These are phyloP conservation scores for Entelurus aequoreus DNA, from an alignment of 2,113 vertebrate genomes.

Conservation along the genomic window DNA sequence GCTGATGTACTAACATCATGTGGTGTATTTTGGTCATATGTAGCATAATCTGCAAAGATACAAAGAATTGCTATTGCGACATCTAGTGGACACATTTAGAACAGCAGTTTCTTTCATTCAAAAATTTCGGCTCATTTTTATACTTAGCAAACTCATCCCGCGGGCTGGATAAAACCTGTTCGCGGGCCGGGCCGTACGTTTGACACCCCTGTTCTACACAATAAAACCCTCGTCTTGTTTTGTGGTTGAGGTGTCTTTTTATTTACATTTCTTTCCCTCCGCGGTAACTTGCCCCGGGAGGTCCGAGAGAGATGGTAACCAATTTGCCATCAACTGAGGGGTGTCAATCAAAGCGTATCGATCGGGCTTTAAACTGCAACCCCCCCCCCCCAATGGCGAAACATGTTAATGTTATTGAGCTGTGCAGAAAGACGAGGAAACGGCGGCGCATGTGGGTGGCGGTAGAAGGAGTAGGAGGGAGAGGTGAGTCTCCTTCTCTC, in stretches of 20 bases:
- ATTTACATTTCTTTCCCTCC: constrained; percentile 22
- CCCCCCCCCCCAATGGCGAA: constrained; percentile 43
- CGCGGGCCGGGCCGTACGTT: no score
- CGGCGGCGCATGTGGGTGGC: constrained; percentile 28
- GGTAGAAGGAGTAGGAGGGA: constrained; percentile 23
- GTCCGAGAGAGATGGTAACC: constrained; percentile 38
- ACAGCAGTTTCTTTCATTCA: no score
- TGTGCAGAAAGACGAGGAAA: constrained; percentile 30
- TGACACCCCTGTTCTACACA: no score
- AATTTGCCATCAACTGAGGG: constrained; percentile 61
- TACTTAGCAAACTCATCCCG: no score
- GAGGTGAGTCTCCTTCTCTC: constrained; percentile 35
- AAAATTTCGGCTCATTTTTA: no score
- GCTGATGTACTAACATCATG: no score
- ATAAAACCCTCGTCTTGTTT: neutral
- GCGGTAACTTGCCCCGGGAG: constrained; percentile 32
- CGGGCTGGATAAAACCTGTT: no score
- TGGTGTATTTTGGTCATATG: no score
- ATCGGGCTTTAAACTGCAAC: constrained; percentile 54
- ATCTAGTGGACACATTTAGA: no score
- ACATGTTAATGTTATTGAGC: constrained; percentile 69
- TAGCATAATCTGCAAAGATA: no score
- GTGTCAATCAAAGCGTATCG: constrained; percentile 63
- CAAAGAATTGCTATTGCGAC: no score
- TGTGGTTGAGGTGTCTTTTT: constrained; percentile 22